These are phyloP conservation scores for Zoroaster sp. DNA, from an alignment of 53 echinoderm and acorn worm genomes.

Conservation along the genomic window DNA sequence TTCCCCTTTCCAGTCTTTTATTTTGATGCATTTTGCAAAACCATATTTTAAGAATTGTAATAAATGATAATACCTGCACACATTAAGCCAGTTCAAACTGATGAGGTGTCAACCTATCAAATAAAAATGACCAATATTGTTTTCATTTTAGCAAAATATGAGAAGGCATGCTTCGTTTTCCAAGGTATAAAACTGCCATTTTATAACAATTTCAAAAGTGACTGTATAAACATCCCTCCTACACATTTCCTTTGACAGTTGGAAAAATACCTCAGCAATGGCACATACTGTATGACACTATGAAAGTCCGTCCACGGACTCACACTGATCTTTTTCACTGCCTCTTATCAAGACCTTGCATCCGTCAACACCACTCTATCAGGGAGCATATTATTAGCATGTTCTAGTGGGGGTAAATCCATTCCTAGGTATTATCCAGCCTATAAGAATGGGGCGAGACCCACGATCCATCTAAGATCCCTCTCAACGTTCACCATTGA, in stretches of 20 bases:
- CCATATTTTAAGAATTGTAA: too few relatives aligned
- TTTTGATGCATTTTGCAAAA: too few relatives aligned
- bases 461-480: not conserved
- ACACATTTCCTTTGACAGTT: slow-evolving; percentile 10
- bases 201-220: not conserved
- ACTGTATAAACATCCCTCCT: not conserved
- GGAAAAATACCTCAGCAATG: not conserved
- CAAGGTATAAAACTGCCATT: not conserved
- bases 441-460: not conserved
- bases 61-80: too few relatives aligned
- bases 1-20: too few relatives aligned
- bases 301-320: slow-evolving; percentile 17
- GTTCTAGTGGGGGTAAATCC: slow-evolving; percentile 11
- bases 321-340: slow-evolving; percentile 1
- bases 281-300: slow-evolving; percentile 3
- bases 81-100: too few relatives aligned
- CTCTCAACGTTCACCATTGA: not conserved
- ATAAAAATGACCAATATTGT: too few relatives aligned
- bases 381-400: slow-evolving; percentile 6
- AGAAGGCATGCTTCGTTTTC: too few relatives aligned
- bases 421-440: not conserved
- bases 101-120: too few relatives aligned
- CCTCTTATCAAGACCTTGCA: not conserved
- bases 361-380: not conserved
- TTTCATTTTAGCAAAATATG: too few relatives aligned